Percentiles rank a stretch among this genome's conserved stretches.
These are phyloP conservation scores for Stichopus chloronotus DNA, from an alignment of 35 echinoderm and acorn worm genomes.

Conservation along the genomic window DNA sequence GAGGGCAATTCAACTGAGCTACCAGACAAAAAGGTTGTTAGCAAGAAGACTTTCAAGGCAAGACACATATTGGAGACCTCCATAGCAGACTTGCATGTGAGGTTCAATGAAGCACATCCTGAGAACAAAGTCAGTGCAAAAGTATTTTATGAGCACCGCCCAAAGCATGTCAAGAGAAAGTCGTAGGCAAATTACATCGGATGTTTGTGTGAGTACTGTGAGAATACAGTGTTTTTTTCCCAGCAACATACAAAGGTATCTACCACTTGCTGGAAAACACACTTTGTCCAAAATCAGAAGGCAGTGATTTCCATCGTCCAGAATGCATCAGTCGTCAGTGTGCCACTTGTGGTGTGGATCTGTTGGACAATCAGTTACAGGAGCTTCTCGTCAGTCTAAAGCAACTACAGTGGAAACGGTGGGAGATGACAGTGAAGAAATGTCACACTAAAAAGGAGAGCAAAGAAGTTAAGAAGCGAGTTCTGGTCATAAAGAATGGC, in stretches of 20 bases:
- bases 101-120: conserved; percentile 62
- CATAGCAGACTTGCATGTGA: conserved; percentile 62
- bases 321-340: conserved; percentile 60
- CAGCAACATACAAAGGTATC: conserved; percentile 50
- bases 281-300: conserved; percentile 45
- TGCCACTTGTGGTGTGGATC: conserved; percentile 54
- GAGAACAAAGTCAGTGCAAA: conserved; percentile 59
- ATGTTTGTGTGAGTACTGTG: conserved; percentile 74
- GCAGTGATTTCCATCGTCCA: conserved; percentile 37
- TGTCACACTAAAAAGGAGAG: neutral
- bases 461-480: conserved; percentile 49
- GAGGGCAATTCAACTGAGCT: conserved; percentile 69
- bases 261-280: conserved; percentile 40
- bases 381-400: neutral
- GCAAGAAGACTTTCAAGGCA: conserved; percentile 64
- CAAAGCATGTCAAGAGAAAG: conserved; percentile 68
- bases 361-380: neutral
- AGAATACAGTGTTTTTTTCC: conserved; percentile 44
- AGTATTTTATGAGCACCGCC: conserved; percentile 69
- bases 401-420: neutral
- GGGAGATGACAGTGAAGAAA: neutral
- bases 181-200: conserved; percentile 59
- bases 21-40: conserved; percentile 67
- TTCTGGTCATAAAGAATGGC: conserved; percentile 38
- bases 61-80: conserved; percentile 65